Evolutionary conservation across 2,888 invertebrate genomes (phyloP), one percentile per base, ranked within the genome.

Genomic region (Hipparchia semele): DNA sequence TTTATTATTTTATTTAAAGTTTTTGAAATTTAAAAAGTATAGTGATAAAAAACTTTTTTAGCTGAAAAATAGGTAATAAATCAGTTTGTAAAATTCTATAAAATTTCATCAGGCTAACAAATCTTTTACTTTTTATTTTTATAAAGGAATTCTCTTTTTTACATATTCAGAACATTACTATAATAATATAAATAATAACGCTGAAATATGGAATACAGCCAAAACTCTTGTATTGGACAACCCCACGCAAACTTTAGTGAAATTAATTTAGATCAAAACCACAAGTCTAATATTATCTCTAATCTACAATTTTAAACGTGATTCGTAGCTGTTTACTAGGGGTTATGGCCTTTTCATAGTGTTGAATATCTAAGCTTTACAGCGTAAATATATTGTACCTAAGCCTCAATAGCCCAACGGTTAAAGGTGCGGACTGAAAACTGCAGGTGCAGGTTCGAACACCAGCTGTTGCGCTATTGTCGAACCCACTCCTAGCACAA

Each of bases 121-220:
- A 23, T 23, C n/a, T n/a, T 13, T 56, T n/a, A 56, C 6, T 56
- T 56, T 3, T 56, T 56, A 56, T 12, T 56, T 7, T n/a, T 54
- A 10, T 54, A 54, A 54, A 54, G n/a, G n/a, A 54, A 54, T 54
- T 12, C 6, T 54, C 4, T 49, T 49, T 12, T 6, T 49, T 8
- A 4, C 3, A 49, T 49, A 13, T 56, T n/a, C 56, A 56, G 6
- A 39, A 23, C 39, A 60, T 12, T 12, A 12, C 7, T 3, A 60
- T n/a, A 13, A 46, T 13, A 46, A 64, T 23, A 65, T 33, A 53
- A 51, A 65, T 23, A 51, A 65, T 51, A 51, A 33, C 1, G 65
- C 6, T 58, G n/a, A 45, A 58, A 58, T 6, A 64, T 77, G 75
- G 78, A 78, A 60, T 66, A 53, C 23, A 74, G 75, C 78, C 78